phyloP scores from a whole-genome alignment of 2,113 vertebrate genomes.

The Sebastes schlegelii region DNA sequence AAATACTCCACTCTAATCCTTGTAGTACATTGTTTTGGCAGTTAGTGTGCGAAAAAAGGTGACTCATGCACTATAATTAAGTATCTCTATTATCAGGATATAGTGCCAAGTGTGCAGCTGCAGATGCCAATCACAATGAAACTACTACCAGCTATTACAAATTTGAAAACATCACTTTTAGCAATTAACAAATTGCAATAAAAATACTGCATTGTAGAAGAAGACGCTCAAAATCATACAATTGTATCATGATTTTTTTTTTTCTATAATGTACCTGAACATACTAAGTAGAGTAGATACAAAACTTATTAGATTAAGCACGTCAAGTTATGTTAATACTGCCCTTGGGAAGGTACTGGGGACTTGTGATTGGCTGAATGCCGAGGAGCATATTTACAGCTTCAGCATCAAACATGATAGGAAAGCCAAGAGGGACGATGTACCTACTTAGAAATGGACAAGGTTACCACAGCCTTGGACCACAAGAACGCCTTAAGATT shows the following conservation, averaged over 20 bases:
- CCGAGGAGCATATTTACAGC: background rate
- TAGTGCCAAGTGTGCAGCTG: conserved; percentile 7
- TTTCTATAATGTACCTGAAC: background rate
- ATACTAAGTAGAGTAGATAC: background rate
- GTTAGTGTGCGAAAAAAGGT: background rate
- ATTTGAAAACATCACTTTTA: conserved; percentile 8
- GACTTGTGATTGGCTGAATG: background rate
- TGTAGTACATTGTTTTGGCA: background rate
- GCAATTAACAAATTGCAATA: background rate
- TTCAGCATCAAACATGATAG: conserved; percentile 10
- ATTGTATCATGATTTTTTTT: background rate
- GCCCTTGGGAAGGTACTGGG: background rate
- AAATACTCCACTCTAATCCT: conserved; percentile 14
- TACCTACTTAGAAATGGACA: conserved; percentile 21
- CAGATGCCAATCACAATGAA: conserved; percentile 11
- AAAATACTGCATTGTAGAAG: background rate
- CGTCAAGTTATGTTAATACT: background rate
- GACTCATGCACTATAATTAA: background rate
- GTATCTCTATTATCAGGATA: background rate
- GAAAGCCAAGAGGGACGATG: conserved; percentile 12
- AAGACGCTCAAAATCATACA: background rate
- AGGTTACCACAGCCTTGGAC: conserved; percentile 9
- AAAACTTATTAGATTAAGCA: background rate
- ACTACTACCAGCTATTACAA: background rate
- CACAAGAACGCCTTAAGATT: conserved; percentile 15